phyloP scores from a whole-genome alignment of 2,888 invertebrate genomes.

The Pheosia tremula region DNA sequence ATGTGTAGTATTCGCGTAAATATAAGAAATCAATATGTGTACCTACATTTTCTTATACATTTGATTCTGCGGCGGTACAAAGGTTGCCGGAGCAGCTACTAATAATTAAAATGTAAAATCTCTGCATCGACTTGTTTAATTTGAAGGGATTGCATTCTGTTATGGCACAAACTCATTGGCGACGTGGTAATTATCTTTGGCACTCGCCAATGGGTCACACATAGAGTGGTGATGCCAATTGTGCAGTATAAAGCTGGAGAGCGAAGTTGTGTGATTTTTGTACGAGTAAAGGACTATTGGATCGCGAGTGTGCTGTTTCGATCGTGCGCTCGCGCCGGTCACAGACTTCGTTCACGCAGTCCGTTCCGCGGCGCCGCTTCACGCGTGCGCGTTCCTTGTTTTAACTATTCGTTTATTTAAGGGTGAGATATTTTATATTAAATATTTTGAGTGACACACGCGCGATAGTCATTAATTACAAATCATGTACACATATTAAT shows the following conservation, averaged over 20 bases:
- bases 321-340: conserved; percentile 1
- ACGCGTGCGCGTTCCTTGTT: conserved; percentile 31
- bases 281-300: conserved; percentile 28
- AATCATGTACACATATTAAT: not conserved
- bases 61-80: too few species aligned
- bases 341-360: conserved; percentile 27
- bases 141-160: conserved; percentile 17
- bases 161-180: conserved; percentile 29
- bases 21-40: too few species aligned
- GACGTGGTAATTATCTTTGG: conserved; percentile 28
- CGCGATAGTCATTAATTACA: not conserved
- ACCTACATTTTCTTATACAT: too few species aligned
- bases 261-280: conserved; percentile 23
- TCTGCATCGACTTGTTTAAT: conserved; percentile 9
- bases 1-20: too few species aligned
- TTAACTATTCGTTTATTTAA: conserved; percentile 18
- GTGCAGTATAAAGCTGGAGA: conserved; percentile 22
- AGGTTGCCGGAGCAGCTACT: not conserved
- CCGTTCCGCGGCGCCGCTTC: conserved; percentile 20
- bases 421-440: conserved; percentile 29
- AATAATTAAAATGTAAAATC: not conserved
- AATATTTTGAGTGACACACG: not conserved
- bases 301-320: conserved; percentile 13
- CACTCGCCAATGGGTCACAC: conserved; percentile 7
- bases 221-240: conserved; percentile 22